Evolutionary conservation across 2,113 vertebrate genomes (phyloP).

Genomic region (Leucopsar rothschildi): DNA sequence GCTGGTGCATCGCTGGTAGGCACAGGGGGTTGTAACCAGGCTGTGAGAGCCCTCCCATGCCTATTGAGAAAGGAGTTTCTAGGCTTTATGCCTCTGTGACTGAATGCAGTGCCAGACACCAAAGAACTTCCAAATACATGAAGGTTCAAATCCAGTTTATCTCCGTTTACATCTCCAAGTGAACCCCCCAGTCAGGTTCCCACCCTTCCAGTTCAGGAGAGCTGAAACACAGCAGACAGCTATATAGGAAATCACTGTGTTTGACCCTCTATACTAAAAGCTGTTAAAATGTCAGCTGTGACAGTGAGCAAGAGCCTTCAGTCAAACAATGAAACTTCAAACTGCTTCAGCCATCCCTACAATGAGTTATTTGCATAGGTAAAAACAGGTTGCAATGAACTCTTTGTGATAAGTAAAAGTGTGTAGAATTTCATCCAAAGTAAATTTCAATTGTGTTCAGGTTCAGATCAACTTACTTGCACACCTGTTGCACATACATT

Average conservation of each 20-base stretch:
- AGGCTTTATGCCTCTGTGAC: not conserved
- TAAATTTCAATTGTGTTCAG: not conserved
- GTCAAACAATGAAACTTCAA: not conserved
- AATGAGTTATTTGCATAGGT: not conserved
- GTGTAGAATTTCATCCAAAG: not conserved
- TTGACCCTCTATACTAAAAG: not conserved
- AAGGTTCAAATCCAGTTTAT: not conserved
- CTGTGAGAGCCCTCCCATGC: not conserved
- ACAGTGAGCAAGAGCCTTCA: not conserved
- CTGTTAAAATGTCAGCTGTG: not conserved
- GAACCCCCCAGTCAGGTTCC: not conserved
- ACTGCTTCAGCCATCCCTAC: not conserved
- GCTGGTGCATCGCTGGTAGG: fast-evolving
- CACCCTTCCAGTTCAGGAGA: not conserved
- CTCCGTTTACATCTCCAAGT: not conserved
- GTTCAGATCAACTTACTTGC: not conserved
- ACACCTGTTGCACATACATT: not conserved
- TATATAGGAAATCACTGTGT: not conserved
- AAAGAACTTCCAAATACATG: not conserved
- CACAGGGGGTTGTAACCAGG: not conserved
- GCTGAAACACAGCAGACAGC: not conserved
- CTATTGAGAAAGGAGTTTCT: not conserved
- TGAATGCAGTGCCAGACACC: not conserved
- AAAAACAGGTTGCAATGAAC: not conserved
- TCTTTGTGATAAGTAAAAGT: not conserved